Percentiles rank a stretch among this genome's conserved stretches.
phyloP scores from a whole-genome alignment of 2,113 vertebrate genomes.

The Pedionomus torquatus region DNA sequence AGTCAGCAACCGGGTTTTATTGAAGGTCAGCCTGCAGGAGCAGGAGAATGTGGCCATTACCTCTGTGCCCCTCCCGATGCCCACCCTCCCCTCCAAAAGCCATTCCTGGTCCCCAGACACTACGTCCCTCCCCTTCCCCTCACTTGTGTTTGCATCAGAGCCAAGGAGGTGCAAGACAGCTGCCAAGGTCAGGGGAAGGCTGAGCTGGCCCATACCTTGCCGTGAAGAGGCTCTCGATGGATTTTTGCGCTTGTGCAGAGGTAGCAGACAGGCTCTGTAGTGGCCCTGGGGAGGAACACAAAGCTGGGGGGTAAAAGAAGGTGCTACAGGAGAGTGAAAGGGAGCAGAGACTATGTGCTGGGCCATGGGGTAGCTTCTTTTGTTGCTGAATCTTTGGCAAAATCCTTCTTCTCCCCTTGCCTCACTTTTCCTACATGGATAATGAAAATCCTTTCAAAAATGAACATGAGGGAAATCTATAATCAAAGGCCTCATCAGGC shows the following conservation, averaged over 20 bases:
- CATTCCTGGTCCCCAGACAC: neutral
- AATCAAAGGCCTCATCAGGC: neutral
- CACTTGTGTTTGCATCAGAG: neutral
- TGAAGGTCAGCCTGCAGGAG: conserved; percentile 82
- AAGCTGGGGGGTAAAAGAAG: neutral
- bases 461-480: neutral
- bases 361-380: fast-evolving
- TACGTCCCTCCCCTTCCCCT: neutral
- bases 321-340: neutral
- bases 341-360: fast-evolving
- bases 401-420: neutral
- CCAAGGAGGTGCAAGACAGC: fast-evolving
- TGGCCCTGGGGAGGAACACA: conserved; percentile 73
- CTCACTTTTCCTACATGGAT: neutral
- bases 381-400: neutral
- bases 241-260: conserved; percentile 82
- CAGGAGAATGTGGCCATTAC: fast-evolving
- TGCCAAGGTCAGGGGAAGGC: neutral
- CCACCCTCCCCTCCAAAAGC: neutral
- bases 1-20: conserved; percentile 85
- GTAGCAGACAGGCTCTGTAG: conserved; percentile 80
- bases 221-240: conserved; percentile 86
- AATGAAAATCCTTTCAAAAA: neutral
- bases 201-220: conserved; percentile 76
- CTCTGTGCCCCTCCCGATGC: neutral